Evolutionary conservation across 1,140 invertebrate genomes (phyloP).

Genomic region (Oedothorax gibbosus): DNA sequence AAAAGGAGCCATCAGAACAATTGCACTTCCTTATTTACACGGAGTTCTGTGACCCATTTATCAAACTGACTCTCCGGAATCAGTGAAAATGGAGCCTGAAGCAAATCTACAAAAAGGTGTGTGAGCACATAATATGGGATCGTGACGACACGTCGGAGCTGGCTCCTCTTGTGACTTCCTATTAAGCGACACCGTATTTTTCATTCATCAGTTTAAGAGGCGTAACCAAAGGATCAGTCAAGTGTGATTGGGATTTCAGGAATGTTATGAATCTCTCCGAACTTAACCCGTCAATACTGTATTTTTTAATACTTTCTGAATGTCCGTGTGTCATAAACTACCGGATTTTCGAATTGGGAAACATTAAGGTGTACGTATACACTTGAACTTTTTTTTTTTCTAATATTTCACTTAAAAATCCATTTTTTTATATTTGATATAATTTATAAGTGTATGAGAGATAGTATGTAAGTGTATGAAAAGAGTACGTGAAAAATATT

Average conservation of each 20-base stretch:
- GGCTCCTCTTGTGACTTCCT: not conserved
- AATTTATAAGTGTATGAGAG: too few species aligned
- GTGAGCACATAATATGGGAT: not conserved
- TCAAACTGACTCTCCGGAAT: not conserved
- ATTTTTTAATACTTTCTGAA: too few species aligned
- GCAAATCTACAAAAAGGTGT: not conserved
- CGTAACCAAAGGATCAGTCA: not conserved
- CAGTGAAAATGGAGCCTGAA: conserved; percentile 34
- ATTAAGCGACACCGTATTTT: not conserved
- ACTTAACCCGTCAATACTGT: not conserved
- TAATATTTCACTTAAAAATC: too few species aligned
- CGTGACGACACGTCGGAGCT: not conserved
- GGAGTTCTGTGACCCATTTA: conserved; percentile 47
- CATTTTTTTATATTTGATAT: too few species aligned
- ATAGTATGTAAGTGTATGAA: too few species aligned
- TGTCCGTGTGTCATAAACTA: too few species aligned
- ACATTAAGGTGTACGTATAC: too few species aligned
- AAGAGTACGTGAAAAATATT: too few species aligned
- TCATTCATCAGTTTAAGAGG: not conserved
- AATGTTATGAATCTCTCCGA: not conserved
- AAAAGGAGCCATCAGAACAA: not conserved
- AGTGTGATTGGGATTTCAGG: not conserved
- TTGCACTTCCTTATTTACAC: conserved; percentile 47
- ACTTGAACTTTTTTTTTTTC: too few species aligned
- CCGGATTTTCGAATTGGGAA: too few species aligned